Conservation (phyloP, 2,797 vertebrate species). For the Nasua narica region DNA sequence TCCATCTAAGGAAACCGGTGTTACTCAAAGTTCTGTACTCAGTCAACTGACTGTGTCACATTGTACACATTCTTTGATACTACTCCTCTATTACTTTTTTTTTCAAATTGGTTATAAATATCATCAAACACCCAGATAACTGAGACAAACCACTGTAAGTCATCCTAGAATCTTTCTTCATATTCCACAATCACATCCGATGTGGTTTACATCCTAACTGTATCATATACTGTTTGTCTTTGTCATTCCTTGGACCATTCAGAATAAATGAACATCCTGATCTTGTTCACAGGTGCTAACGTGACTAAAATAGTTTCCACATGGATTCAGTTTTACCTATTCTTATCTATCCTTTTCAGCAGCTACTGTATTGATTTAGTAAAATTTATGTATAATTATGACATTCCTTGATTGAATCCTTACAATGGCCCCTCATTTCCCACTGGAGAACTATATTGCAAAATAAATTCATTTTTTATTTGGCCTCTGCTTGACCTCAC, state of each 20-base stretch:
- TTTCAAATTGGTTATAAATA: neutral
- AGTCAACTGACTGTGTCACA: neutral
- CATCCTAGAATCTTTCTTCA: neutral
- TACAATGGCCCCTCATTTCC: neutral
- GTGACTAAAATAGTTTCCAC: neutral
- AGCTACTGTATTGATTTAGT: neutral
- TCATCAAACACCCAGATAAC: neutral
- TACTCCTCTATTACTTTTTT: neutral
- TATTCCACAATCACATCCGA: neutral
- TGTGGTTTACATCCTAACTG: neutral
- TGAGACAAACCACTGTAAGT: neutral
- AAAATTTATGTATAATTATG: neutral
- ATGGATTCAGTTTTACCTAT: neutral
- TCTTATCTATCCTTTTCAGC: neutral
- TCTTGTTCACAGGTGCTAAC: too few relatives aligned
- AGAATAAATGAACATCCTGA: neutral
- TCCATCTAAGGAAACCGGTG: neutral
- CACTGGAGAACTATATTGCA: neutral
- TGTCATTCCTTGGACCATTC: neutral
- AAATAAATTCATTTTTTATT: neutral
- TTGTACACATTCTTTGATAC: neutral
- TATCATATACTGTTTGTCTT: neutral
- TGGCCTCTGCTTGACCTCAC: neutral
- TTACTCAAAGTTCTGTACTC: neutral
- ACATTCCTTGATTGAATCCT: neutral